Evolutionary conservation across 37 sponge, comb jelly and placozoan species (phyloP).

Genomic region (Oscarella lobularis): DNA sequence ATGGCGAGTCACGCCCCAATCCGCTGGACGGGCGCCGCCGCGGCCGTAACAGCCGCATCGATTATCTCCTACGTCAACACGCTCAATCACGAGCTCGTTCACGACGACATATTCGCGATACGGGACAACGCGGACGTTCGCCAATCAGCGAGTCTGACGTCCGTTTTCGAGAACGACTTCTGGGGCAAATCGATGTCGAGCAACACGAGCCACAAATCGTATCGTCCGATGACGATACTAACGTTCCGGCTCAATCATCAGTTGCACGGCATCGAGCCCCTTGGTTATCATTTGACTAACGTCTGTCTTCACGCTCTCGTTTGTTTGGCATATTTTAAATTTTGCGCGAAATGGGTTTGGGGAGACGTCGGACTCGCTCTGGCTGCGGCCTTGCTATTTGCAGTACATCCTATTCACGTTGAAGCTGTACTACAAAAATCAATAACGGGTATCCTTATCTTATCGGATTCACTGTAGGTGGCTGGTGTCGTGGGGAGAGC

Average conservation of each 20-base stretch:
- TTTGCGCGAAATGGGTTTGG: constrained; percentile 18
- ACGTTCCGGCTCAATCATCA: constrained; percentile 17
- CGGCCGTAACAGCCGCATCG: no score
- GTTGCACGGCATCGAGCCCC: constrained; percentile 6
- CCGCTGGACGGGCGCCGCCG: no score
- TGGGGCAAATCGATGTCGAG: constrained; percentile 70
- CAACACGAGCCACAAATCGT: constrained; percentile 19
- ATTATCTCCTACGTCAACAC: constrained; percentile 70
- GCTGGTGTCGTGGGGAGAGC: constrained; percentile 84
- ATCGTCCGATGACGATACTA: constrained; percentile 12
- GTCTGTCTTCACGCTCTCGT: constrained; percentile 3
- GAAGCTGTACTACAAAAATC: constrained; percentile 20
- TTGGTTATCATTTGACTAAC: constrained; percentile 9
- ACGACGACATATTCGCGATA: constrained; percentile 81
- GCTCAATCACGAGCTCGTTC: constrained; percentile 51
- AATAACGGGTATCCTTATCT: not conserved
- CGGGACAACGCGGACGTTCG: constrained; percentile 58
- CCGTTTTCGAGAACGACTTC: constrained; percentile 53
- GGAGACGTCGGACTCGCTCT: not conserved
- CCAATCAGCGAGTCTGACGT: constrained; percentile 15
- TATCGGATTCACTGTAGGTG: constrained; percentile 21
- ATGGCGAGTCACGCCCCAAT: no score
- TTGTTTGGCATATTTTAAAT: not conserved
- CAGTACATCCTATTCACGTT: constrained; percentile 36
- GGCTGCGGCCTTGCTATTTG: constrained; percentile 19